Conservation (phyloP, 2,797 vertebrate species). For the Myotis planiceps region DNA sequence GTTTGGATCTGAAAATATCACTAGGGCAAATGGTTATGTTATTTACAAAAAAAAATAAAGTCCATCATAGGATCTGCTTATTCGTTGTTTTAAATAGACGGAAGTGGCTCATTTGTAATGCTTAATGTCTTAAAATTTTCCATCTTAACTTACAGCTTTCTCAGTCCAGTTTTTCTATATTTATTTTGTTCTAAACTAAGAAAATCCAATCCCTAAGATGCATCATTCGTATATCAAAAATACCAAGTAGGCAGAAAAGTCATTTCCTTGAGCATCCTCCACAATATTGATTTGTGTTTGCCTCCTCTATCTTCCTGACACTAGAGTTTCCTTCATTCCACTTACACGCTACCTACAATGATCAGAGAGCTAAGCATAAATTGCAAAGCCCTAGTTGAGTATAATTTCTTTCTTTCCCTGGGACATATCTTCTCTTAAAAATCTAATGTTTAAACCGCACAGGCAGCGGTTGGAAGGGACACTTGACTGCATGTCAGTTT, state of each 20-base stretch:
- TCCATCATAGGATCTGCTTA: not conserved
- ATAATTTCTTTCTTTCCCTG: slow-evolving; percentile 79
- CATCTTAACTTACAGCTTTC: not conserved
- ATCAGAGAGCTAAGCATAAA: slow-evolving; percentile 79
- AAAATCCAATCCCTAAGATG: slow-evolving; percentile 36
- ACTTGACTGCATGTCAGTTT: slow-evolving; percentile 66
- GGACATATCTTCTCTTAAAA: slow-evolving; percentile 78
- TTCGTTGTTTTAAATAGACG: not conserved
- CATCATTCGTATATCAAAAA: slow-evolving; percentile 57
- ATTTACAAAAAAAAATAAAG: slow-evolving; percentile 30
- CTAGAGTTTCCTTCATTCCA: slow-evolving; percentile 73
- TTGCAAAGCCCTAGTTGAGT: slow-evolving; percentile 54
- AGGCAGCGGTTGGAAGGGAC: slow-evolving; percentile 66
- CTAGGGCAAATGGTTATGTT: slow-evolving; percentile 32
- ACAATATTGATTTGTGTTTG: slow-evolving; percentile 16
- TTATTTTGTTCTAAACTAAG: slow-evolving; percentile 54
- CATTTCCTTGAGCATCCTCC: slow-evolving; percentile 61
- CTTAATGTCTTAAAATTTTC: not conserved
- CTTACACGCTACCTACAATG: slow-evolving; percentile 79
- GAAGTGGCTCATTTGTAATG: not conserved
- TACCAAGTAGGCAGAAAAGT: slow-evolving; percentile 66
- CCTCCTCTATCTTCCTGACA: slow-evolving; percentile 75
- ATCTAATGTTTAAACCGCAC: slow-evolving; percentile 77
- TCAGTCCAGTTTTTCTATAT: slow-evolving; percentile 34
- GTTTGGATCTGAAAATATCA: not conserved